Percentiles rank a stretch among this genome's conserved stretches.
phyloP scores from a whole-genome alignment of 2,888 invertebrate genomes.

The Lasioglossum marginatum region DNA sequence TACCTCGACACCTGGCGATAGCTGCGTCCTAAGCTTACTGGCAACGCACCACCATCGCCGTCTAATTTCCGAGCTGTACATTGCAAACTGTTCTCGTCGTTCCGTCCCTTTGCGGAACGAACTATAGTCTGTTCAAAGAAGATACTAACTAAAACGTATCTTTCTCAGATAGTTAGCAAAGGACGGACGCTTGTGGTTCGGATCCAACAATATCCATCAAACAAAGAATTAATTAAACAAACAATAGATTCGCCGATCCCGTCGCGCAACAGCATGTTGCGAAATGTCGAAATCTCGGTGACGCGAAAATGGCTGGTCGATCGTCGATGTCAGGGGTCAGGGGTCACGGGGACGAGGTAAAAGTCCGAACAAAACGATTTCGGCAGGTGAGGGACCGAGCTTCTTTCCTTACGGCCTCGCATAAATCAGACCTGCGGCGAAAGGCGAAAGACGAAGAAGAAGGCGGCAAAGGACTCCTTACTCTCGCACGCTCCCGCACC shows the following conservation, averaged over 20 bases:
- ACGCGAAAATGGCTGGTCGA: not conserved
- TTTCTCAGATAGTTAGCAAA: too few relatives aligned
- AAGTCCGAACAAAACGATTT: slow-evolving; percentile 14
- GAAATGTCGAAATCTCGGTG: not conserved
- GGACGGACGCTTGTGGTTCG: too few relatives aligned
- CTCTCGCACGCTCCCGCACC: slow-evolving; percentile 30
- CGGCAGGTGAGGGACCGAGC: slow-evolving; percentile 44
- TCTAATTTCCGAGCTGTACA: not conserved
- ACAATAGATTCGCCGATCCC: too few relatives aligned
- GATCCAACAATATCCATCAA: too few relatives aligned
- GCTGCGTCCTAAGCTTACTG: not conserved
- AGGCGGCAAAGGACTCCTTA: slow-evolving; percentile 47
- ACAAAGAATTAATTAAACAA: too few relatives aligned
- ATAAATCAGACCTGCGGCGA: slow-evolving; percentile 72
- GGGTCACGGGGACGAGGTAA: not conserved
- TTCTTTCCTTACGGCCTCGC: slow-evolving; percentile 49
- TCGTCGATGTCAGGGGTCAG: not conserved
- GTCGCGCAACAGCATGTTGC: not conserved
- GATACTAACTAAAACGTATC: too few relatives aligned
- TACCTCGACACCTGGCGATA: slow-evolving; percentile 59
- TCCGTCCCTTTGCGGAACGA: not conserved
- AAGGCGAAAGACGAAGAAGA: slow-evolving; percentile 3
- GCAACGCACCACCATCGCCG: not conserved
- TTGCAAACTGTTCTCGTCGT: not conserved
- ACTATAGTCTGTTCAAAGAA: not conserved